Evolutionary conservation across 2,797 vertebrate genomes (phyloP), one percentile per base, ranked within the genome.

Genomic region (Molothrus aeneus): DNA sequence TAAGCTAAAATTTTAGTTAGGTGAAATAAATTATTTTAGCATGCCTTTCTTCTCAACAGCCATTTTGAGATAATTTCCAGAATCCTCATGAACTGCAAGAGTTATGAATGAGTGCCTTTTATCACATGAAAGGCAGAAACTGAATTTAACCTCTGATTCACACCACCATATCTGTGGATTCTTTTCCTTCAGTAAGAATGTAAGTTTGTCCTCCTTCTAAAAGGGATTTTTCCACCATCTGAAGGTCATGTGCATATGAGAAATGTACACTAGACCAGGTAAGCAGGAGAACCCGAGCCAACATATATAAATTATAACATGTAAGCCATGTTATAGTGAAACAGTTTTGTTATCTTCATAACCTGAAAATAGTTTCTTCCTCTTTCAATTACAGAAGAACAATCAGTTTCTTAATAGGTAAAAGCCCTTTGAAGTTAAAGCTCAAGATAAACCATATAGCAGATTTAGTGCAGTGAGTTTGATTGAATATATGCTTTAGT

Each of bases 391-490:
- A 95, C 32, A 92, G 92, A 81, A n/a, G 73, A 94, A 60, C 59
- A 94, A 93, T 66, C 89, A 43, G 74, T 84, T 93, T 88, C 88
- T 94, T 96, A 93, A 80, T 85, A 96, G 80, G 93, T 93, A 95
- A 90, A 90, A 92, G 2, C 71, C 71, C 96, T 96, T 96, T 96
- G 96, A 97, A 96, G 96, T 96, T 80, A 88, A 82, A 93, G 18
- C 74, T 85, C 38, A 92, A 94, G 93, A 97, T 97, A 97, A 96
- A 94, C 94, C 73, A 94, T 51, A 65, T 1, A 95, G 94, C 64
- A 95, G 96, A 97, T 96, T 97, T 96, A 96, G 71, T 96, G 86
- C 89, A 95, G 95, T 92, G 94, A 96, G 91, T 66, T 66, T 96
- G 94, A 97, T 73, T 92, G 90, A 95, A 90, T 92, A 82, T 86